A percentile compares a stretch with the other conserved stretches of the same genome.
phyloP scores from a whole-genome alignment of 2,113 vertebrate species.

The Steatornis caripensis region DNA sequence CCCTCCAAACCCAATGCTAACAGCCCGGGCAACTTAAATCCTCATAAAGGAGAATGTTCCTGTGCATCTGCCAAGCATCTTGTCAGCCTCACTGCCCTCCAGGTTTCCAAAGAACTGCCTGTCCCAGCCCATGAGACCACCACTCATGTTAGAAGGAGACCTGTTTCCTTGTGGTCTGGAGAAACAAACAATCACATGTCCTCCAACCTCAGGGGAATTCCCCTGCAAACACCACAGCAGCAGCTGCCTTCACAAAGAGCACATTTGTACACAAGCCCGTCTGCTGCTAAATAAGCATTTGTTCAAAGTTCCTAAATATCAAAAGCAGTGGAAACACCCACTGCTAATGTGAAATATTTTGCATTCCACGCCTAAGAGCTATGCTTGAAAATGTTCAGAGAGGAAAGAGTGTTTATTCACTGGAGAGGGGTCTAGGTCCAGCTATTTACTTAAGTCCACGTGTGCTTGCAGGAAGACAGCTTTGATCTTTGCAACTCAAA shows the following conservation, averaged over 20 bases:
- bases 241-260: constrained; percentile 61
- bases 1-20: not conserved
- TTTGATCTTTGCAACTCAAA: constrained; percentile 68
- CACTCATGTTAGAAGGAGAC: not conserved
- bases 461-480: constrained; percentile 49
- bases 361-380: constrained; percentile 69
- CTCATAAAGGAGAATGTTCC: not conserved
- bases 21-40: not conserved
- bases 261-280: constrained; percentile 53
- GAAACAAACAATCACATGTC: constrained; percentile 2
- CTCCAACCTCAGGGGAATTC: not conserved
- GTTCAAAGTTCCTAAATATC: constrained; percentile 68
- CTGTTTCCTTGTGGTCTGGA: not conserved
- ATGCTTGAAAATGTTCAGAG: constrained; percentile 59
- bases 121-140: not conserved
- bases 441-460: constrained; percentile 61
- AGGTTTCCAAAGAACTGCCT: not conserved
- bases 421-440: constrained; percentile 54
- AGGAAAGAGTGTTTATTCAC: constrained; percentile 75
- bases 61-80: not conserved
- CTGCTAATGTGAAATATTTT: constrained; percentile 69
- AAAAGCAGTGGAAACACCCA: constrained; percentile 69
- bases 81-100: accelerated
- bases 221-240: constrained; percentile 50
- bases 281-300: constrained; percentile 74